A percentile compares a stretch with the other conserved stretches of the same genome.
Conservation (phyloP, 2,888 invertebrate species). For the Megastigmus dorsalis region DNA sequence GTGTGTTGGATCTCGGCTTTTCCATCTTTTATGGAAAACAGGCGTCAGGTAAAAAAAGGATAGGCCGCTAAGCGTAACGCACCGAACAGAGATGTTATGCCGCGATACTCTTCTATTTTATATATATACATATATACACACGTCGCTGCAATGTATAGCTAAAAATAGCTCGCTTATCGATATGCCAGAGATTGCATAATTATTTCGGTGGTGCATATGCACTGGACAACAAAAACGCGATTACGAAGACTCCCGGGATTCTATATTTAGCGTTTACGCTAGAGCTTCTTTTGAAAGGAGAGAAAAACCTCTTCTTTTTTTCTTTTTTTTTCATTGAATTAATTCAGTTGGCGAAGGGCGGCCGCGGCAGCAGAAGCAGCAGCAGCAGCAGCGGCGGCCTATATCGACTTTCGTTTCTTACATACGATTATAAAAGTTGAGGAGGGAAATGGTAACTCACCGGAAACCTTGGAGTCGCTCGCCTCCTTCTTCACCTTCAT, state of each 20-base stretch:
- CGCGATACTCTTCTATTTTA: neutral
- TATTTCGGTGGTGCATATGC: neutral
- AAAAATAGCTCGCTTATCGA: neutral
- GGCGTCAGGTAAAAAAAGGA: neutral
- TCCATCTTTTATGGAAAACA: conserved; percentile 32
- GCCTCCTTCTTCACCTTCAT: conserved; percentile 73
- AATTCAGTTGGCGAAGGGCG: too few species aligned
- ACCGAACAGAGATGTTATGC: neutral
- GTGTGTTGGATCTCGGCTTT: conserved; percentile 15
- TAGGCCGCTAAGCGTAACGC: neutral
- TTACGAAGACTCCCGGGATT: too few species aligned
- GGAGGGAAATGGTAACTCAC: conserved; percentile 67
- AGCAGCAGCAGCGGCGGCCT: too few species aligned
- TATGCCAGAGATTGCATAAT: neutral
- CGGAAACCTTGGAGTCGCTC: conserved; percentile 73
- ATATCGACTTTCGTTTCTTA: conserved; percentile 8
- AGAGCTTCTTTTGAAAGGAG: too few species aligned
- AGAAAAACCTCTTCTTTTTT: too few species aligned
- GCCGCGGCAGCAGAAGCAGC: too few species aligned
- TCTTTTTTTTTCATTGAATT: too few species aligned
- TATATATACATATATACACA: too few species aligned
- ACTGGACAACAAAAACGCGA: too few species aligned
- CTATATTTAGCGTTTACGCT: too few species aligned
- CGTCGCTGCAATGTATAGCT: neutral
- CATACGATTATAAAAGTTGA: conserved; percentile 41